These are phyloP conservation scores for Chaetogeoica ovagalla DNA, from an alignment of 2,888 invertebrate species.

Conservation along the genomic window DNA sequence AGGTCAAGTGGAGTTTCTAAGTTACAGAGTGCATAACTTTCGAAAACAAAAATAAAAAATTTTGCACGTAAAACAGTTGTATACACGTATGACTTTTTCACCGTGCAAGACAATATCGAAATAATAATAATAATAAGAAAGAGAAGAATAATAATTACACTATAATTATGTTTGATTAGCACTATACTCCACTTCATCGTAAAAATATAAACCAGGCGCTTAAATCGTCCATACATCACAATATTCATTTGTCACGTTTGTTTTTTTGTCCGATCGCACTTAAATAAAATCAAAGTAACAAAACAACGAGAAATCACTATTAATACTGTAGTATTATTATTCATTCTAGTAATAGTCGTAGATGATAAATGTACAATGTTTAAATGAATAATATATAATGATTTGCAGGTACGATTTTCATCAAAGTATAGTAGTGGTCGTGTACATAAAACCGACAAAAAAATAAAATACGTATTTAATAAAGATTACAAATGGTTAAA, in stretches of 20 bases:
- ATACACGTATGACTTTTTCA: background rate
- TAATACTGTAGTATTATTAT: no score
- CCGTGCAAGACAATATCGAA: no score
- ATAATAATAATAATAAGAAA: background rate
- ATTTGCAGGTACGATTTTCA: constrained; percentile 13
- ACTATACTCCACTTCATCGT: constrained; percentile 13
- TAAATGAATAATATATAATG: no score
- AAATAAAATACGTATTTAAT: constrained; percentile 16
- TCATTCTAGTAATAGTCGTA: background rate
- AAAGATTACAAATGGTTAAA: background rate
- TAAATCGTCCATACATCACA: constrained; percentile 1
- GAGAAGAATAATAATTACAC: background rate
- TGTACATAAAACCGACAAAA: background rate
- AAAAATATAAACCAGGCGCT: background rate
- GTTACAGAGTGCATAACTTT: background rate
- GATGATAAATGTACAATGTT: no score
- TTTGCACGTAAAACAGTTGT: no score
- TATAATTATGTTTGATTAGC: background rate
- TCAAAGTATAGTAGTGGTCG: background rate
- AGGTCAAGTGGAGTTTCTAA: constrained; percentile 23
- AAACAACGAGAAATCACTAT: background rate
- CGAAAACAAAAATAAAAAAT: background rate
- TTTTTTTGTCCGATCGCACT: background rate
- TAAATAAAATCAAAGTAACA: constrained; percentile 14
- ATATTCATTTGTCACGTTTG: background rate